Evolutionary conservation across 2,888 invertebrate species (phyloP).

Genomic region (Xylota segnis): DNA sequence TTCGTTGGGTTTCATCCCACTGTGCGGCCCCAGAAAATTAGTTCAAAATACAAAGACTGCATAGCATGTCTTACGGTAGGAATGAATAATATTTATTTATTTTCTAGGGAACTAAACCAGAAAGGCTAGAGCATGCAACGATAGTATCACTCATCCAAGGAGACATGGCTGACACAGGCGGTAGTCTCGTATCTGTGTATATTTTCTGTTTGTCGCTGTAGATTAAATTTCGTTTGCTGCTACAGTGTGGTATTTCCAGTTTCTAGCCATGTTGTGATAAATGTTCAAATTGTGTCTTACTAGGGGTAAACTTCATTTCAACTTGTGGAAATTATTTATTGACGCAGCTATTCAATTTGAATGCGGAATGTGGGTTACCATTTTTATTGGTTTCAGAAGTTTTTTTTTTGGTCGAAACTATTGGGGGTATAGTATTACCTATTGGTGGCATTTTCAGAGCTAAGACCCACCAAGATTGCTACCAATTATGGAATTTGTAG

Average conservation of each 20-base stretch:
- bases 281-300: constrained; percentile 48
- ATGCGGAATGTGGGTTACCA: constrained; percentile 58
- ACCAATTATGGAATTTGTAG: neutral
- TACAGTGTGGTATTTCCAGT: constrained; percentile 51
- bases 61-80: no score
- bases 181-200: constrained; percentile 15
- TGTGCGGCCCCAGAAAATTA: constrained; percentile 5
- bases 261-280: constrained; percentile 24
- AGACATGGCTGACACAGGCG: constrained; percentile 44
- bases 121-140: constrained; percentile 26
- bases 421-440: constrained; percentile 10
- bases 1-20: neutral
- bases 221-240: constrained; percentile 30
- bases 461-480: neutral
- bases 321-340: constrained; percentile 47
- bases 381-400: constrained; percentile 18
- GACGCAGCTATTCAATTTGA: constrained; percentile 28
- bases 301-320: constrained; percentile 53
- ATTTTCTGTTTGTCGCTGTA: constrained; percentile 11
- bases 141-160: constrained; percentile 58
- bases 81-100: constrained; percentile 18
- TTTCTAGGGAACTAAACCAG: constrained; percentile 19
- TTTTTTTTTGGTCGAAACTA: constrained; percentile 13
- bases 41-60: neutral
- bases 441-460: neutral